Evolutionary conservation across 2,888 invertebrate species (phyloP).

Genomic region (Carabus problematicus): DNA sequence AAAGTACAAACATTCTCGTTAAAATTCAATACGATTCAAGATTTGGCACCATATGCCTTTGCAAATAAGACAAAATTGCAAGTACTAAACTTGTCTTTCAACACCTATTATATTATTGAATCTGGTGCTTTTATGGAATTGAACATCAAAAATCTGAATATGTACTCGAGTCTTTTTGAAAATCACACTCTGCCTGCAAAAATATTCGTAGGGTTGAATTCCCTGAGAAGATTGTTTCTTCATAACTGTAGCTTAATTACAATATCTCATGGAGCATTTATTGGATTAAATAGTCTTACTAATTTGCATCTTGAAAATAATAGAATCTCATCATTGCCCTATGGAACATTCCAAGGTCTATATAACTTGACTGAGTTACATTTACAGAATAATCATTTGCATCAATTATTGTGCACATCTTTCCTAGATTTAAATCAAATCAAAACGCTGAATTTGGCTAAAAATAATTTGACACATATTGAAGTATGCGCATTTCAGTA

Average conservation of each 20-base stretch:
- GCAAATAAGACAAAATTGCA: slow-evolving; percentile 9
- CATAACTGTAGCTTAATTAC: slow-evolving; percentile 20
- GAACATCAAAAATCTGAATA: slow-evolving; percentile 9
- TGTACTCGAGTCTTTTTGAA: slow-evolving; percentile 24
- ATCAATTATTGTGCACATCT: slow-evolving; percentile 11
- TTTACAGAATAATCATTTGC: slow-evolving; percentile 25
- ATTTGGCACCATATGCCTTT: slow-evolving; percentile 22
- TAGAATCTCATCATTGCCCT: slow-evolving; percentile 6
- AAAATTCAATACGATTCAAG: slow-evolving; percentile 20
- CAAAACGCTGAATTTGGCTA: slow-evolving; percentile 15
- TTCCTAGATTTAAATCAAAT: slow-evolving; percentile 27
- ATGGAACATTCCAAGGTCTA: slow-evolving; percentile 9
- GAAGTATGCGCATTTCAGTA: slow-evolving; percentile 31
- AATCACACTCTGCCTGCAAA: slow-evolving; percentile 17
- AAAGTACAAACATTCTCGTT: slow-evolving; percentile 7
- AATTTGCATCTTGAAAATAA: slow-evolving; percentile 26
- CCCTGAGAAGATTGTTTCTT: slow-evolving; percentile 17
- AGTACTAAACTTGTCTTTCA: slow-evolving; percentile 25
- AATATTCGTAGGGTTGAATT: slow-evolving; percentile 21
- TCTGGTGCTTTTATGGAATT: slow-evolving; percentile 10
- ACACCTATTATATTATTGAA: slow-evolving; percentile 17
- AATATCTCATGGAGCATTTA: slow-evolving; percentile 5
- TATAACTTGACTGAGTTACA: slow-evolving; percentile 13
- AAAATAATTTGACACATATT: slow-evolving; percentile 21
- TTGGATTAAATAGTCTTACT: slow-evolving; percentile 2